These are phyloP conservation scores for Xenopus borealis DNA, from an alignment of 2,113 vertebrate genomes.

Conservation along the genomic window DNA sequence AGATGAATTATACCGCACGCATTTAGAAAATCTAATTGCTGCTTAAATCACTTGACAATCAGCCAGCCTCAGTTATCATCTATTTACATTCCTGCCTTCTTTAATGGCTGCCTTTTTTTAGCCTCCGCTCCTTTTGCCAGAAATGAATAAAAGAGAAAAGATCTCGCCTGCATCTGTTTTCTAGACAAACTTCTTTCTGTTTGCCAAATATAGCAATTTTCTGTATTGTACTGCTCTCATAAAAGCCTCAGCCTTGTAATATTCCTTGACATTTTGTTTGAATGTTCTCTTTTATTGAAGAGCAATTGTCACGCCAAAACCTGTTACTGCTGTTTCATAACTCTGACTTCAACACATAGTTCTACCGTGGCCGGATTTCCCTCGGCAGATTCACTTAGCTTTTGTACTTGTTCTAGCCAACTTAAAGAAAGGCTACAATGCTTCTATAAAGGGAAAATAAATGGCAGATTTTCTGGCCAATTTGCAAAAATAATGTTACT, in stretches of 20 bases:
- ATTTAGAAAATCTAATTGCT: conserved; percentile 29
- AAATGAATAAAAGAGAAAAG: conserved; percentile 5
- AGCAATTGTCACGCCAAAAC: background rate
- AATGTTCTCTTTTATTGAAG: conserved; percentile 11
- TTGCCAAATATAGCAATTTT: conserved; percentile 40
- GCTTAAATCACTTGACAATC: conserved; percentile 29
- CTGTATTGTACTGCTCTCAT: conserved; percentile 18
- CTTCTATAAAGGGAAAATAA: too few species aligned
- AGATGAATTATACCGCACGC: conserved; percentile 26
- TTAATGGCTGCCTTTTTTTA: conserved; percentile 34
- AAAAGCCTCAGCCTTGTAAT: conserved; percentile 22
- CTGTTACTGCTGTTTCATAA: background rate
- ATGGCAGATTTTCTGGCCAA: too few species aligned
- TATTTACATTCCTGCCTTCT: conserved; percentile 40
- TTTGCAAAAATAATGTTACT: too few species aligned
- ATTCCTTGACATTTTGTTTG: conserved; percentile 22
- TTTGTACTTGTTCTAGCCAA: too few species aligned
- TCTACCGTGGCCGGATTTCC: too few species aligned
- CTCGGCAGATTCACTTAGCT: too few species aligned
- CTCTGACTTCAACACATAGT: background rate
- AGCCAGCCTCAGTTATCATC: conserved; percentile 21
- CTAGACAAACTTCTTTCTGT: conserved; percentile 13
- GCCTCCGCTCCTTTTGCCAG: conserved; percentile 20
- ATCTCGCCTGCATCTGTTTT: conserved; percentile 11
- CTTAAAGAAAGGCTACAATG: too few species aligned